Evolutionary conservation across 2,113 vertebrate genomes (phyloP), one percentile per base, ranked within the genome.

Genomic region (Brachyistius frenatus): DNA sequence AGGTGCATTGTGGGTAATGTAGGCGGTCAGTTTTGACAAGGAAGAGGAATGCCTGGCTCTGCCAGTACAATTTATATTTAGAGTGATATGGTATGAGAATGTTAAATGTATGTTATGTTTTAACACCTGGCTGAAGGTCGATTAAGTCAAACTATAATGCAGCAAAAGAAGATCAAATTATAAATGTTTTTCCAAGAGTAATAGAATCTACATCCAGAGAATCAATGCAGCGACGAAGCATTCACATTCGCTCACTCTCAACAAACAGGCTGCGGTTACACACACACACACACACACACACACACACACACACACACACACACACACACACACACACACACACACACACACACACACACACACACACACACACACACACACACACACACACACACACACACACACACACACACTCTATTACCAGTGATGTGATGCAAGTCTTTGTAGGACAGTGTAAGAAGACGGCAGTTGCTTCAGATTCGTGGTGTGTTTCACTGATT

Each of bases 381-480:
- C 23, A 23, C 23, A 23, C 23, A 23, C 23, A 23, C 23, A 4
- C 47, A 31, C 46, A 33, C 69, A 44, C 66, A 70, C 36, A 52
- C 49, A 31, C 53, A 36, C 70, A 77, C 64, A 78, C 16, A 49
- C 72, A 37, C 47, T 36, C 11, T n/a, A 52, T 56, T 3, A 64
- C 49, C 37, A 78, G 5, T 16, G 7, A 76, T 69, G 56, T 87
- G 83, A 86, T 76, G 88, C 80, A 88, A 88, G 76, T 77, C 35
- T 64, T 67, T 58, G 2, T 35, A 7, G 49, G 36, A 77, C 49
- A 37, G 47, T 66, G 77, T 57, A 76, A 81, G 66, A 73, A 52
- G 66, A 70, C 1, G 7, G n/a, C 35, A 46, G 31, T 76, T 85
- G 70, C 64, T 14, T 80, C 72, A 85, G 57, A 67, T 32, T 62